phyloP scores from a whole-genome alignment of 2,888 invertebrate species.

The Andrena fulva region DNA sequence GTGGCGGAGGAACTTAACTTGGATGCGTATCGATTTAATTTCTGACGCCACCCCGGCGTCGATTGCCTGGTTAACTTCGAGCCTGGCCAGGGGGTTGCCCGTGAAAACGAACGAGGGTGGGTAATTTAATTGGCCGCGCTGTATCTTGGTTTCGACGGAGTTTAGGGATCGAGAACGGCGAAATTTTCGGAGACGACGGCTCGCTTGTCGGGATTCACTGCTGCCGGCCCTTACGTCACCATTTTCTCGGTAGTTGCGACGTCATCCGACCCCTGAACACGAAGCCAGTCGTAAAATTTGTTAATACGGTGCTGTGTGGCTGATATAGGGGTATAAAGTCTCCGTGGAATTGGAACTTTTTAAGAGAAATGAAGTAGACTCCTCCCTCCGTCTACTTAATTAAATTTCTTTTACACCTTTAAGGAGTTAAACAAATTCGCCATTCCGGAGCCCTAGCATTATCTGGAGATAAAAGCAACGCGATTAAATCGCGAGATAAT shows the following conservation, averaged over 20 bases:
- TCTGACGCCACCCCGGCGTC: constrained; percentile 34
- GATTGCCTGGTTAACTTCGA: constrained; percentile 32
- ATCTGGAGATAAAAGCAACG: too few relatives aligned
- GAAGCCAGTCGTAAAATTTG: background rate
- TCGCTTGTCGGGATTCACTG: too few relatives aligned
- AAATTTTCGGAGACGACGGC: background rate
- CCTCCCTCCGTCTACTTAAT: too few relatives aligned
- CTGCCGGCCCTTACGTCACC: too few relatives aligned
- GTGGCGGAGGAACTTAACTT: constrained; percentile 41
- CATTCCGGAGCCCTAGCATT: too few relatives aligned
- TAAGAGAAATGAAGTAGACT: too few relatives aligned
- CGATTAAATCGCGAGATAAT: too few relatives aligned
- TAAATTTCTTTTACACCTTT: too few relatives aligned
- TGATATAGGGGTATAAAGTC: too few relatives aligned
- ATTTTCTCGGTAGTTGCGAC: too few relatives aligned
- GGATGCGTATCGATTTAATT: constrained; percentile 69
- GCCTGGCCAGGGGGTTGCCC: constrained; percentile 9
- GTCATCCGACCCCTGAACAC: background rate
- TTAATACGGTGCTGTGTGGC: background rate
- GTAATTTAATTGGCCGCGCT: background rate
- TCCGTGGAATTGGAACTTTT: too few relatives aligned
- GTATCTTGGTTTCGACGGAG: background rate
- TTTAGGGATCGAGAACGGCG: background rate
- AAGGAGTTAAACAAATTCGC: too few relatives aligned
- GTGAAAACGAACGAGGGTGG: background rate